Evolutionary conservation across 1,140 invertebrate genomes (phyloP), one percentile per base, ranked within the genome.

Genomic region (Mizuhopecten yessoensis): DNA sequence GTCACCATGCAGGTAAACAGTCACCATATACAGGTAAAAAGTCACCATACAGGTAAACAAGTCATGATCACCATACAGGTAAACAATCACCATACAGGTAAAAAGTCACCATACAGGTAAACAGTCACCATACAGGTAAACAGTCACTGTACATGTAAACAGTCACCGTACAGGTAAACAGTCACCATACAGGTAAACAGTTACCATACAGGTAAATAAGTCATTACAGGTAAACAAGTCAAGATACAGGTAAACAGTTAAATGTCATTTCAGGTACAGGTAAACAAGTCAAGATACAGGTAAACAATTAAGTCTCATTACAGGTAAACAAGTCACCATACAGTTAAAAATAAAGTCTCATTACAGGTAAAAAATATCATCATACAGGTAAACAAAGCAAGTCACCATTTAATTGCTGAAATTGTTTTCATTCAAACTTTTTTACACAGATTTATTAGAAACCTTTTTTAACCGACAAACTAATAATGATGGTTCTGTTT

Each of bases 91-190:
- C 5, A 39, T 13, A 39, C 36, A 13, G 13, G 36, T 88, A 45
- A 88, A 33, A 23, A 75, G 1, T 23, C 7, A 17, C 42, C 42
- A 75, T 75, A 75, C n/a, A 29, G 57, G 1, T n/a, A 75, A n/a
- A 5, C 1, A 9, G 3, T 49, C 29, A 88, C 20, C 23, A 20
- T 15, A n/a, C 33, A n/a, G 87, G 34, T 88, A 39, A 42, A 1
- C 9, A 13, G 34, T 39, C 17, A 36, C n/a, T 20, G 15, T 36
- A 39, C 34, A 39, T 23, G 86, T 87, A 34, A 11, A 87, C n/a
- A n/a, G n/a, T n/a, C 0, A 45, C 9, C 99, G 0, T 99, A 99
- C 97, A 98, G 98, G 98, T 98, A 96, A 34, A 13, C n/a, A 39
- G 36, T 39, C 5, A 5, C 13, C 5, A 39, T 13, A 39, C 36